phyloP scores from a whole-genome alignment of 2,888 invertebrate species.

The Hybos culiciformis region DNA sequence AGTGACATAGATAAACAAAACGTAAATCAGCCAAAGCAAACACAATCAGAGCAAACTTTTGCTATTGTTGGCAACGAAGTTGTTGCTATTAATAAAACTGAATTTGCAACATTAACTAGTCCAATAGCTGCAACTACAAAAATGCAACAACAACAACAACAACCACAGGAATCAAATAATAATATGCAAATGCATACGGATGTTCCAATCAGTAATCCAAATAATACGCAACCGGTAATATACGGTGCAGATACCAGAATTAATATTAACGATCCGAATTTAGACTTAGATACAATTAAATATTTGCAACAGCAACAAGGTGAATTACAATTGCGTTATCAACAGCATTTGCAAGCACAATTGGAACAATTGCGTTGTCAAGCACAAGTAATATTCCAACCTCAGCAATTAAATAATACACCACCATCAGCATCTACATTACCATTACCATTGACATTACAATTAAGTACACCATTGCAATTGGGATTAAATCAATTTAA shows the following conservation, averaged over 20 bases:
- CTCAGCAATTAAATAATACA: conserved; percentile 5
- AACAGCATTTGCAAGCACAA: conserved; percentile 19
- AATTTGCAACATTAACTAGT: conserved; percentile 3
- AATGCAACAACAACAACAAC: conserved; percentile 13
- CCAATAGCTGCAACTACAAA: conserved; percentile 11
- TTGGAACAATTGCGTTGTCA: conserved; percentile 32
- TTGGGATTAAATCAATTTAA: conserved; percentile 10
- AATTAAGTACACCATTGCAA: conserved; percentile 10
- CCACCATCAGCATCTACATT: conserved; percentile 21
- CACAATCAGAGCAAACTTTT: neutral
- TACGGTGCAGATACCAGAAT: neutral
- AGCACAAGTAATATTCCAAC: conserved; percentile 25
- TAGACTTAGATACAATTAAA: conserved; percentile 22
- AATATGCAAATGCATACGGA: conserved; percentile 16
- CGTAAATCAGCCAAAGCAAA: conserved; percentile 3
- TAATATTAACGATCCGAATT: conserved; percentile 21
- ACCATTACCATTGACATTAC: conserved; percentile 10
- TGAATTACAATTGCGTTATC: conserved; percentile 32
- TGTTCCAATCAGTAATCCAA: too few relatives aligned
- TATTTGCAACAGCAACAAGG: conserved; percentile 32
- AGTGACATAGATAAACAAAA: conserved; percentile 4
- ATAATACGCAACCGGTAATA: conserved; percentile 20
- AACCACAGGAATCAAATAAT: conserved; percentile 17
- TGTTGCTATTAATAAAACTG: conserved; percentile 3
- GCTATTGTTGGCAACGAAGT: neutral